Evolutionary conservation across 2,797 vertebrate species (phyloP), one percentile per base, ranked within the genome.

Genomic region (Neosalanx taihuensis): DNA sequence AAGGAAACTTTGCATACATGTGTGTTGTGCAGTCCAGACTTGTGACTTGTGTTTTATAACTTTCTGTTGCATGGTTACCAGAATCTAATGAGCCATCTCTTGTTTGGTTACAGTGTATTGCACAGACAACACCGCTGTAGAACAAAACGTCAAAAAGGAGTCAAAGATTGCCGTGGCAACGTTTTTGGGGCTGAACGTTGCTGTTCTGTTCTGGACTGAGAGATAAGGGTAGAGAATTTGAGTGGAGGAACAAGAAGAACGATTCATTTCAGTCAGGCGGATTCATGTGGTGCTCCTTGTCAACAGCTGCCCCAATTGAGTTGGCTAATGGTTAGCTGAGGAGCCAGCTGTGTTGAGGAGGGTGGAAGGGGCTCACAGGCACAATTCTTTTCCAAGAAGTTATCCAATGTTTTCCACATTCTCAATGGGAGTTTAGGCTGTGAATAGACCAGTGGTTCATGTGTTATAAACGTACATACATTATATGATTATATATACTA

Each of bases 221-320:
- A 56, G 51, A 17, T n/a, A 7, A 60, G 58, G 5, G 12, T 62
- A 71, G 41, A 49, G 53, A 61, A 13, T 62, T 70, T 26, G 79
- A 78, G 46, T 70, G 51, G 62, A 35, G 0, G 17, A 72, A 65
- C 73, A 72, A 56, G 41, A 29, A 72, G 70, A 20, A 37, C 72
- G 64, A 75, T 77, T 81, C 67, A 77, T 71, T 65, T 75, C 6
- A 61, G 72, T 72, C 76, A 78, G 79, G 79, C 74, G 80, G 73
- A 75, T 56, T 64, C 15, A 73, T 76, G 64, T 46, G 26, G 66
- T 65, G 12, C 33, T 75, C 41, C 10, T 46, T 9, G 41, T 13
- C 10, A 64, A 75, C 64, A 75, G 76, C 77, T 81, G 78, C 81
- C 41, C 71, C 64, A 71, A 80, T 74, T 29, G 12, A 64, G 68